Base-by-base conservation (phyloP, 2,797 vertebrate species). In the Cheirogaleus major region DNA sequence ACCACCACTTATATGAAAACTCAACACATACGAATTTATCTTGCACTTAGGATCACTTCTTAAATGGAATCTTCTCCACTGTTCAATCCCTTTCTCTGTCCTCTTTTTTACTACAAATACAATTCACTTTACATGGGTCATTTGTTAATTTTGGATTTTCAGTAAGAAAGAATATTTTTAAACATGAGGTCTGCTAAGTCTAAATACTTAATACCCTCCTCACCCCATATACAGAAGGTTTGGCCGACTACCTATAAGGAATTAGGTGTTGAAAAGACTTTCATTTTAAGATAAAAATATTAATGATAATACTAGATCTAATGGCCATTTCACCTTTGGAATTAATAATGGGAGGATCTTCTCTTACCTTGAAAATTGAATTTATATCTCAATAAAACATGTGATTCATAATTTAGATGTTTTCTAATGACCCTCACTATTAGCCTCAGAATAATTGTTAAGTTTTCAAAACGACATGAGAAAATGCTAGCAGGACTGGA, bases 261-360 rank as follows among this genome's bases (percentile, higher is more conserved):
- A 81, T 91, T 87, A 84, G 72, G 50, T 59, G 4, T n/a, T 81
- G 63, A 97, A 97, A 76, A 78, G 38, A 95, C 75, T 84, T 94
- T 94, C 57, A 73, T 90, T 97, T 92, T 86, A 83, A 96, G n/a
- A 94, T 94, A 32, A 93, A 95, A 85, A 91, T 70, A 55, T 55
- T 55, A 18, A 75, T 52, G 50, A 82, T 93, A 78, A 84, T 82
- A 91, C 75, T 78, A 76, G n/a, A 86, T 83, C 20, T 81, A 73
- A 89, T 86, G 61, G 30, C 17, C 22, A 76, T 70, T 93, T 96
- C 25, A 89, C 32, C 13, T 69, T 83, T 75, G 75, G 38, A 93
- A 95, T 89, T 81, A 91, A 88, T 82, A 85, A 73, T 25, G n/a
- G 63, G 72, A 97, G 27, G 48, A 76, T 35, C 17, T 67, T 78